Conservation (phyloP, 2,113 vertebrate species). For the Anas platyrhynchos region DNA sequence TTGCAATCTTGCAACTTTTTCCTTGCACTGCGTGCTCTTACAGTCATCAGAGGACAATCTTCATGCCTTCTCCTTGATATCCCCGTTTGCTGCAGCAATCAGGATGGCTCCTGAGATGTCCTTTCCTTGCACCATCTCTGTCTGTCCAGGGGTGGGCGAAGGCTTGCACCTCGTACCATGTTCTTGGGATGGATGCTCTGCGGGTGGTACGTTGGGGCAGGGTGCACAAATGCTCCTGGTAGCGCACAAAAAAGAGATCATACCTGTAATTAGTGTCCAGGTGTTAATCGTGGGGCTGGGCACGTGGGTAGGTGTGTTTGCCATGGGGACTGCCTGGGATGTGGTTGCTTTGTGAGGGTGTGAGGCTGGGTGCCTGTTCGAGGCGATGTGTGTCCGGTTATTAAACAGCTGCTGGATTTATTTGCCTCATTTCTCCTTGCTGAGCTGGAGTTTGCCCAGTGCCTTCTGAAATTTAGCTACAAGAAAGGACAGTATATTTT, state of each 20-base stretch:
- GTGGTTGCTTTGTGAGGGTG: background rate
- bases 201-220: fast-evolving
- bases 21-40: fast-evolving
- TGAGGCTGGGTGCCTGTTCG: fast-evolving
- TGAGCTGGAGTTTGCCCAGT: background rate
- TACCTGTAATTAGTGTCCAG: background rate
- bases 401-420: background rate
- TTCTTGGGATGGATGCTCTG: background rate
- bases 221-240: fast-evolving
- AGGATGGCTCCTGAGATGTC: background rate
- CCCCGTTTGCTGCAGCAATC: fast-evolving
- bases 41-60: fast-evolving
- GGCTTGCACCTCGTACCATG: fast-evolving
- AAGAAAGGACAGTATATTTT: background rate
- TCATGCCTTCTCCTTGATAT: background rate
- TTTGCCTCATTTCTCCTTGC: background rate
- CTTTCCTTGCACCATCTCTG: fast-evolving
- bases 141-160: fast-evolving
- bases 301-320: fast-evolving
- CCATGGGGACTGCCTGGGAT: background rate
- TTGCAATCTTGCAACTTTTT: background rate
- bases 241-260: fast-evolving
- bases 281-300: fast-evolving
- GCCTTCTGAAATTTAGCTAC: background rate
- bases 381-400: fast-evolving